These are phyloP conservation scores for Cebus imitator DNA, from an alignment of 2,113 vertebrate species.

Conservation along the genomic window DNA sequence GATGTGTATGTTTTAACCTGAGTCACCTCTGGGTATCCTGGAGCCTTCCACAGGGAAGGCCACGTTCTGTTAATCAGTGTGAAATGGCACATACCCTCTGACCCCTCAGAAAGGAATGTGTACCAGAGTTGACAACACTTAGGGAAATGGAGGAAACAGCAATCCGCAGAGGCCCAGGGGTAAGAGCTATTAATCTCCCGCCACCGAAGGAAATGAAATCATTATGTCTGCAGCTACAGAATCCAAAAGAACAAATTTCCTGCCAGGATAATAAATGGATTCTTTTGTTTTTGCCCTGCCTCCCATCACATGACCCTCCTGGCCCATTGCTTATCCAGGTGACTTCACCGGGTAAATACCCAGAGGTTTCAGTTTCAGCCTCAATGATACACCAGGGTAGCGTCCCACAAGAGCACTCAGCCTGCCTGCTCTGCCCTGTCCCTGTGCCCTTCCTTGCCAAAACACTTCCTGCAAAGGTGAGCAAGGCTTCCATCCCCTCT, in stretches of 20 bases:
- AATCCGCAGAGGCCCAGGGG: constrained; percentile 76
- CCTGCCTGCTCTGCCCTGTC: not conserved
- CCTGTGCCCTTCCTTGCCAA: not conserved
- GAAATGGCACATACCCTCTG: not conserved
- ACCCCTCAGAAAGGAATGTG: constrained; percentile 22
- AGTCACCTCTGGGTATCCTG: not conserved
- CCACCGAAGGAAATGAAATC: constrained; percentile 88
- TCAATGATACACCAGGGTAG: constrained; percentile 8
- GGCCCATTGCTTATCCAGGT: constrained; percentile 84
- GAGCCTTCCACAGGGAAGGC: constrained; percentile 16
- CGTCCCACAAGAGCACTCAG: not conserved
- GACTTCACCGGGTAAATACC: constrained; percentile 81
- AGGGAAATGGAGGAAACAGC: constrained; percentile 76
- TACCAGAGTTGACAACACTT: not conserved
- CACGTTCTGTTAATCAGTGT: not conserved
- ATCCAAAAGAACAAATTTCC: constrained; percentile 88
- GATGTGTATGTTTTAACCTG: not conserved
- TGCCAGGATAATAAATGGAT: constrained; percentile 89
- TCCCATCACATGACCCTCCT: constrained; percentile 78
- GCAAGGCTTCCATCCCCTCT: not conserved
- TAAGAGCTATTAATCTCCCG: constrained; percentile 84
- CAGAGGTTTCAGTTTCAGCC: constrained; percentile 82
- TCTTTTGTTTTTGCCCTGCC: constrained; percentile 85
- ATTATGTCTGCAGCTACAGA: constrained; percentile 87
- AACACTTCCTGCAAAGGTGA: not conserved